Percentiles rank a stretch among this genome's conserved stretches.
These are phyloP conservation scores for Pelvicachromis taeniatus DNA, from an alignment of 2,113 vertebrate species.

Conservation along the genomic window DNA sequence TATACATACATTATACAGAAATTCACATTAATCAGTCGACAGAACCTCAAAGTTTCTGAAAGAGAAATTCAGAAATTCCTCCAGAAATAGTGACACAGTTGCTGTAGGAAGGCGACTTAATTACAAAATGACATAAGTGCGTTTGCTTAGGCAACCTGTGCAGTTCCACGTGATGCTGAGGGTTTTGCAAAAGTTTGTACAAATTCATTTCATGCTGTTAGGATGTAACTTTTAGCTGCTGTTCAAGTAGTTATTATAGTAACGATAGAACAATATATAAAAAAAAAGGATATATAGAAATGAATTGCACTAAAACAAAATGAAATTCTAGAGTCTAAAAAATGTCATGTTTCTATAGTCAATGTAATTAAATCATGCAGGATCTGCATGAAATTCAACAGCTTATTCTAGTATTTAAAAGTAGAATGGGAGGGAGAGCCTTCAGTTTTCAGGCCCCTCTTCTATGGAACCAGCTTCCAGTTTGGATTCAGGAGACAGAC, in stretches of 20 bases:
- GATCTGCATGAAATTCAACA: neutral
- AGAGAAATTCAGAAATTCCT: neutral
- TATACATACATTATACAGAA: neutral
- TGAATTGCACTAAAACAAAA: neutral
- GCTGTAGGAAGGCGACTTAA: neutral
- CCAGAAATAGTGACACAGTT: neutral
- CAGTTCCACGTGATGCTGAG: neutral
- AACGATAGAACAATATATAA: neutral
- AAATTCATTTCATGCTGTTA: neutral
- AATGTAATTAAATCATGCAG: neutral
- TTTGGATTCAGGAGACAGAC: too few species aligned
- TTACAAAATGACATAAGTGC: neutral
- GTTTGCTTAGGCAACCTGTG: neutral
- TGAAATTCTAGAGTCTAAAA: neutral
- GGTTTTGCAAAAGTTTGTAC: neutral
- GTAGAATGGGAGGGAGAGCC: too few species aligned
- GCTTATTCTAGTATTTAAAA: too few species aligned
- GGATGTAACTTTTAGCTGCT: neutral
- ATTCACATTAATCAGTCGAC: neutral
- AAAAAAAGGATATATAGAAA: neutral
- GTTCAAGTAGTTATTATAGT: neutral
- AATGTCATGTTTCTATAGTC: neutral
- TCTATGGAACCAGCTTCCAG: too few species aligned
- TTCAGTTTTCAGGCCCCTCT: too few species aligned
- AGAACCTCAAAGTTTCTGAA: neutral